A percentile compares a stretch with the other conserved stretches of the same genome.
Conservation (phyloP, 2,888 invertebrate species). For the Gymnocheta viridis region DNA sequence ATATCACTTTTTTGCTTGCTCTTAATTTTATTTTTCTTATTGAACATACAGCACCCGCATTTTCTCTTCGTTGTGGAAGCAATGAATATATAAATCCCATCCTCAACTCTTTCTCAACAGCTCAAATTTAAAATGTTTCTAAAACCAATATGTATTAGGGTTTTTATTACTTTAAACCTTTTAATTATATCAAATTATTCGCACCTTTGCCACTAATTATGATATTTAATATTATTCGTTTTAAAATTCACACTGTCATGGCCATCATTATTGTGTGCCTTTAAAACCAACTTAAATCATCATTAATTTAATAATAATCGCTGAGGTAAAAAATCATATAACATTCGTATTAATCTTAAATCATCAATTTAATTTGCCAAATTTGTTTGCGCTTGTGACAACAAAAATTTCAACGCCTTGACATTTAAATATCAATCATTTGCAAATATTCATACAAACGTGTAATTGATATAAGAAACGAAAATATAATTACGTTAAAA, state of each 20-base stretch:
- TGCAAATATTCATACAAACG: background rate
- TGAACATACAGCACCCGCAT: too few relatives aligned
- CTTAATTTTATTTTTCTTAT: too few relatives aligned
- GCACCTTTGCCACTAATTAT: background rate
- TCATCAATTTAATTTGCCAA: conserved; percentile 50
- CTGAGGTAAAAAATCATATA: conserved; percentile 32
- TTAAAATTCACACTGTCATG: conserved; percentile 20
- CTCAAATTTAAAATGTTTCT: too few relatives aligned
- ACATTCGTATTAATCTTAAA: conserved; percentile 34
- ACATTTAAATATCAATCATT: conserved; percentile 59
- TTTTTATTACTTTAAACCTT: background rate
- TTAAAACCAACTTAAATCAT: background rate
- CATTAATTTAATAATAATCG: conserved; percentile 30
- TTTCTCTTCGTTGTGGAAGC: too few relatives aligned
- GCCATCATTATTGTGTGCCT: conserved; percentile 14
- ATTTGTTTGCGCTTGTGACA: conserved; percentile 24
- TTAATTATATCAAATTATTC: background rate
- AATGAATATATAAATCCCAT: too few relatives aligned
- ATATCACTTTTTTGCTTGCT: too few relatives aligned
- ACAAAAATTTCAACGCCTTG: conserved; percentile 51
- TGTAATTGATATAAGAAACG: conserved; percentile 4
- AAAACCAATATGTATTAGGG: too few relatives aligned
- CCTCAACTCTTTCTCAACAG: too few relatives aligned
- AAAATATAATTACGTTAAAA: conserved; percentile 3
- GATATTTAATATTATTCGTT: background rate